Base-by-base conservation (phyloP, 2,888 invertebrate species). In the Pegoplata infirma region DNA sequence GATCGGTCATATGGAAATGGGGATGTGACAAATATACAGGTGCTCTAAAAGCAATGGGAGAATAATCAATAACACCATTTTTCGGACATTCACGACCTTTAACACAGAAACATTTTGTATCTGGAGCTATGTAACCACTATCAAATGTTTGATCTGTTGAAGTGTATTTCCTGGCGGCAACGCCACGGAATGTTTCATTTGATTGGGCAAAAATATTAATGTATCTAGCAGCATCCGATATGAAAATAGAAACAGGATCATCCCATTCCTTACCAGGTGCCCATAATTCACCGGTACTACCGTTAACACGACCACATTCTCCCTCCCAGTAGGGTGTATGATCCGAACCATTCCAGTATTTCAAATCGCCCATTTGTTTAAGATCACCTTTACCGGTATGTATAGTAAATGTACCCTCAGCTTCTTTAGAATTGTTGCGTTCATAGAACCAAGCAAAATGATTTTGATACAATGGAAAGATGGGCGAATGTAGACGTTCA, bases 371-470 rank as follows among this genome's bases (percentile, higher is more conserved):
- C 58, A 96, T 90, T 73, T 92, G 89, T 0, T 90, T 86, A 61
- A 95, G 91, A 84, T 94, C 92, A 0, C 89, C 86, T 0, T 89
- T 90, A 0, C 97, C 97, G 0, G 95, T 95, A 81, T 92, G 91
- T 91, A 97, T 94, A 51, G 93, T 93, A 84, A 93, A 95, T 0
- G 91, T 90, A 0, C 96, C 96, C 86, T 96, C 96, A 84, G 91
- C 94, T 0, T 91, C 91, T 40, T 91, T 89, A 0, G 94, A 94
- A 46, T 91, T 91, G 86, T 97, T 97, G 80, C 96, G 92, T 92
- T 94, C 88, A 28, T 88, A 90, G 86, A 97, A 96, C 94, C 97
- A 96, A 5, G 94, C 97, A 87, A 97, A 97, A 84, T 92, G 93
- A 67, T 93, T 92, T 82, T 90, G 93, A 0, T 94, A 93, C 74